phyloP scores from a whole-genome alignment of 2,113 vertebrate genomes.

The Lasiurus borealis region DNA sequence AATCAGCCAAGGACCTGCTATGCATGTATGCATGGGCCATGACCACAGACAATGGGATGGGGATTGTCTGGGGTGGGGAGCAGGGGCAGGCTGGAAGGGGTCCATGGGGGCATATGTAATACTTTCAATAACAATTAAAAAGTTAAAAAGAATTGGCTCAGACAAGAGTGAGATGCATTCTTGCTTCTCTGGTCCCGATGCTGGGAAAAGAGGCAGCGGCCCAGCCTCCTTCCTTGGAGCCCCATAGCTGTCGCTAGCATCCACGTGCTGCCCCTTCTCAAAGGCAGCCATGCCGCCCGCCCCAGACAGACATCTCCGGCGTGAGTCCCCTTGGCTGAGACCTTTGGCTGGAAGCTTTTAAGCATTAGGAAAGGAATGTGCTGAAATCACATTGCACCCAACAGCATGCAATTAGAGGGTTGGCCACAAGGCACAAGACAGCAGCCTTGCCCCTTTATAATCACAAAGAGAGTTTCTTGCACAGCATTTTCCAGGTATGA shows the following conservation, averaged over 20 bases:
- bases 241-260: not conserved
- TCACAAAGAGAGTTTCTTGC: conserved; percentile 55
- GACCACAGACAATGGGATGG: too few relatives aligned
- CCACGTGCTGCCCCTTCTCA: not conserved
- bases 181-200: conserved; percentile 20
- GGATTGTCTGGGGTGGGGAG: too few relatives aligned
- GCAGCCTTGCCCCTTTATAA: conserved; percentile 9
- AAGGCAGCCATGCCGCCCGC: not conserved
- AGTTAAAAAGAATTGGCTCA: too few relatives aligned
- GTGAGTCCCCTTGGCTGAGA: not conserved
- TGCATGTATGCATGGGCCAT: too few relatives aligned
- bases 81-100: too few relatives aligned
- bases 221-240: not conserved
- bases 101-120: too few relatives aligned
- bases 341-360: conserved; percentile 44
- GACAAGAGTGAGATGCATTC: not conserved
- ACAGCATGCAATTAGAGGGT: conserved; percentile 15
- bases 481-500: conserved; percentile 60
- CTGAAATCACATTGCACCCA: conserved; percentile 18
- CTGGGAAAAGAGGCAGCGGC: not conserved
- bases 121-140: too few relatives aligned
- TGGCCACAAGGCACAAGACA: not conserved
- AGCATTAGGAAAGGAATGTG: not conserved
- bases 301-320: conserved; percentile 10
- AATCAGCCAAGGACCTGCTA: too few relatives aligned